Evolutionary conservation across 2,113 vertebrate species (phyloP).

Genomic region (Onychostruthus taczanowskii): DNA sequence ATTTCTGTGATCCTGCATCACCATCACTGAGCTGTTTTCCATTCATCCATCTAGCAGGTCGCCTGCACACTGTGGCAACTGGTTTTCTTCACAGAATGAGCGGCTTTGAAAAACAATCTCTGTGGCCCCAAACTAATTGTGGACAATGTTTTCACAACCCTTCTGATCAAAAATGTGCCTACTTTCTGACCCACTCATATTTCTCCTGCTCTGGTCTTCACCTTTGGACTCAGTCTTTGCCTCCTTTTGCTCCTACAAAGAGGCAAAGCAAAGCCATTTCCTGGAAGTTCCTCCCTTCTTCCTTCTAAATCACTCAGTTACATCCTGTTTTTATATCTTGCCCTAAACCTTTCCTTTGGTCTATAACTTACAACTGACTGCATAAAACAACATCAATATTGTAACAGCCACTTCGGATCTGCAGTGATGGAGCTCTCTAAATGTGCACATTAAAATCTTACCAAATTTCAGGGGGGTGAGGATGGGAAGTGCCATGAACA

Average conservation of each 20-base stretch:
- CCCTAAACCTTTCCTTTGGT: constrained; percentile 61
- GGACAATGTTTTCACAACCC: background rate
- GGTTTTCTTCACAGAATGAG: background rate
- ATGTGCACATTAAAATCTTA: background rate
- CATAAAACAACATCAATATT: constrained; percentile 50
- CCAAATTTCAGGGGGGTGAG: background rate
- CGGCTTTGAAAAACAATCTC: background rate
- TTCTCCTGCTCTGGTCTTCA: constrained; percentile 24
- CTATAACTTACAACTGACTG: constrained; percentile 39
- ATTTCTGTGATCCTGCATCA: background rate
- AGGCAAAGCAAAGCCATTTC: constrained; percentile 17
- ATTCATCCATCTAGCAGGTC: background rate
- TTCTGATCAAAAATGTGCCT: background rate
- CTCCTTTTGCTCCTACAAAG: constrained; percentile 10
- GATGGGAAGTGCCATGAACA: background rate
- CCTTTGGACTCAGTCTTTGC: background rate
- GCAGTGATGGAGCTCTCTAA: constrained; percentile 18
- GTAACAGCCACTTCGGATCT: constrained; percentile 40
- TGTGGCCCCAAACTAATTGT: background rate
- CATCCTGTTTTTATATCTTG: constrained; percentile 60
- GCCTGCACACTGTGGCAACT: background rate
- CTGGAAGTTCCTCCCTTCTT: constrained; percentile 35
- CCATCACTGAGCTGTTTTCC: background rate
- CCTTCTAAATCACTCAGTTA: constrained; percentile 59
- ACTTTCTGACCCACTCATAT: background rate